Conservation (phyloP, 1,140 invertebrate species). For the Drosophila truncata region DNA sequence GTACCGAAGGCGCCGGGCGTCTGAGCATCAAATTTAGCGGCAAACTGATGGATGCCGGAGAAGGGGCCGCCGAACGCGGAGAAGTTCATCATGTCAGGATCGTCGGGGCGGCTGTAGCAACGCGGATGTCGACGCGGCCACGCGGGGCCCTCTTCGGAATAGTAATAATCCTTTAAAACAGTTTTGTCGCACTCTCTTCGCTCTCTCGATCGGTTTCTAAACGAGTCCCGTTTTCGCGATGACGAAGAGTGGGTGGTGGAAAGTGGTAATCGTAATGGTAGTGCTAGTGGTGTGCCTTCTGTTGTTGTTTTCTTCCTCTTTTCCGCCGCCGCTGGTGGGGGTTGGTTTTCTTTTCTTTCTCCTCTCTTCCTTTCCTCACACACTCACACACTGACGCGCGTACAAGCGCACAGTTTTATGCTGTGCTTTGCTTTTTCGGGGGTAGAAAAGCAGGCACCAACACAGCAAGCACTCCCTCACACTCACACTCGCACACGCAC, state of each 20-base stretch:
- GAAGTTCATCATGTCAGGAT: slow-evolving; percentile 85
- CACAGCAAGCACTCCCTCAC: slow-evolving; percentile 12
- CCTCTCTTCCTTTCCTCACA: slow-evolving; percentile 28
- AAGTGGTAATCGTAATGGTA: slow-evolving; percentile 37
- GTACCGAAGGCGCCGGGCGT: slow-evolving; percentile 83
- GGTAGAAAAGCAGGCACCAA: slow-evolving; percentile 70
- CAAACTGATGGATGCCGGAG: slow-evolving; percentile 85
- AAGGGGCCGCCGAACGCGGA: slow-evolving; percentile 85
- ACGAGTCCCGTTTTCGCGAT: slow-evolving; percentile 31
- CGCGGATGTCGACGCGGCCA: slow-evolving; percentile 21
- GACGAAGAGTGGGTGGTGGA: slow-evolving; percentile 75
- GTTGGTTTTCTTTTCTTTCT: slow-evolving; percentile 76
- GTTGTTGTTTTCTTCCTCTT: slow-evolving; percentile 64
- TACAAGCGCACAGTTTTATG: slow-evolving; percentile 78
- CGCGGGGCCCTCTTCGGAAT: slow-evolving; percentile 19
- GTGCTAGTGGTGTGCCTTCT: slow-evolving; percentile 46
- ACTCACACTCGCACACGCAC: slow-evolving; percentile 15
- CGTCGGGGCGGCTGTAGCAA: slow-evolving; percentile 18
- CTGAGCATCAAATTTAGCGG: slow-evolving; percentile 85
- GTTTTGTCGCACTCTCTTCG: slow-evolving; percentile 24
- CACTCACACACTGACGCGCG: slow-evolving; percentile 45
- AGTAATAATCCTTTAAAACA: slow-evolving; percentile 17
- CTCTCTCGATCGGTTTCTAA: slow-evolving; percentile 21
- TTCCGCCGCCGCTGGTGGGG: slow-evolving; percentile 71
- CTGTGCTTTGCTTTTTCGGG: slow-evolving; percentile 82